These are phyloP conservation scores for Zhuqinia jingwanae DNA, from an alignment of 2,888 invertebrate genomes.

Conservation along the genomic window DNA sequence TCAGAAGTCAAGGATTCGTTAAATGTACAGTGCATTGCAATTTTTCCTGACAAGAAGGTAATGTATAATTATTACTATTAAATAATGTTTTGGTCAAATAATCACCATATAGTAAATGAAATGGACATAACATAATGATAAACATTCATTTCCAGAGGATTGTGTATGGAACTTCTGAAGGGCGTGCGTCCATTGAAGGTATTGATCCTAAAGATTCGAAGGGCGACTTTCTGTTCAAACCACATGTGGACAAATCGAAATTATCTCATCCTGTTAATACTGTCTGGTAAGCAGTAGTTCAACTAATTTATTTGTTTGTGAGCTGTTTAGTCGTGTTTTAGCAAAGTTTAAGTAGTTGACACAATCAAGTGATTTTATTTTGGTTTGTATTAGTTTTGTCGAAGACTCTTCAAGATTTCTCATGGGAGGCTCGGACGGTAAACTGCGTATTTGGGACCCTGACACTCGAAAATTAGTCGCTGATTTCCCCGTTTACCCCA, in stretches of 20 bases:
- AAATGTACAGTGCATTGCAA: constrained; percentile 96
- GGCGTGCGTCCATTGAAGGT: constrained; percentile 95
- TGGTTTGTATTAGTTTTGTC: constrained; percentile 15
- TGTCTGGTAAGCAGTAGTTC: constrained; percentile 84
- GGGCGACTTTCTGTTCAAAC: constrained; percentile 93
- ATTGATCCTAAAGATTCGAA: constrained; percentile 82
- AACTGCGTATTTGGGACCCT: constrained; percentile 71
- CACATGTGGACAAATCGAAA: constrained; percentile 94
- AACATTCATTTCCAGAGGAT: constrained; percentile 91
- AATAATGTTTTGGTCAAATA: too few species aligned
- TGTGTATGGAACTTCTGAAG: constrained; percentile 98
- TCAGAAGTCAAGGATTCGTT: constrained; percentile 93
- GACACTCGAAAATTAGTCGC: constrained; percentile 51
- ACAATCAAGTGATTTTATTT: too few species aligned
- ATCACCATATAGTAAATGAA: too few species aligned
- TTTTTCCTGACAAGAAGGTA: constrained; percentile 90
- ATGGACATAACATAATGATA: too few species aligned
- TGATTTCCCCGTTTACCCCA: constrained; percentile 48
- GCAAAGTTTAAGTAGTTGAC: too few species aligned
- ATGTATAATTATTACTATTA: too few species aligned
- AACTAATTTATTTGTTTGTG: too few species aligned
- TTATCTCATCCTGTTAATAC: constrained; percentile 99
- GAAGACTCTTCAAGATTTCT: constrained; percentile 57
- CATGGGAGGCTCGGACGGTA: constrained; percentile 73
- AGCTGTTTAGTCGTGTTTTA: too few species aligned